A percentile compares a stretch with the other conserved stretches of the same genome.
phyloP scores from a whole-genome alignment of 2,888 invertebrate genomes.

The Drosophila ustulata region DNA sequence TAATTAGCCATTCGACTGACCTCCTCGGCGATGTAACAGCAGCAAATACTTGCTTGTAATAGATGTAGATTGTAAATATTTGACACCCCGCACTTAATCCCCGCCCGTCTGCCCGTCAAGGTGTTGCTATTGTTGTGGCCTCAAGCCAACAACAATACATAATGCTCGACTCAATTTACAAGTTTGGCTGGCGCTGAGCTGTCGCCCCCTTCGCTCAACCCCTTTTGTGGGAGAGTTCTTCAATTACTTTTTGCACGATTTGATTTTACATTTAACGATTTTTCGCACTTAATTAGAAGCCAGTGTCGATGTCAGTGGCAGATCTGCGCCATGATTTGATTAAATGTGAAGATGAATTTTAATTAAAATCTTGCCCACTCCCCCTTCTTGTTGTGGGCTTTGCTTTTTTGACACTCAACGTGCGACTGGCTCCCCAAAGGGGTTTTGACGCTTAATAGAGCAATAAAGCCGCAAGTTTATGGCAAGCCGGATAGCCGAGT shows the following conservation, averaged over 20 bases:
- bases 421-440: constrained; percentile 19
- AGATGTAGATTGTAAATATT: constrained; percentile 72
- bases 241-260: constrained; percentile 84
- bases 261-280: constrained; percentile 85
- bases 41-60: constrained; percentile 61
- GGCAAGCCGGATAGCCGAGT: constrained; percentile 22
- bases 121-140: constrained; percentile 60
- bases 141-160: constrained; percentile 64
- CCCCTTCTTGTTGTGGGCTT: constrained; percentile 25
- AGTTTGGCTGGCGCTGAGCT: constrained; percentile 47
- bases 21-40: constrained; percentile 40
- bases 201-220: constrained; percentile 37
- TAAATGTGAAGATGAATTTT: constrained; percentile 85
- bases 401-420: constrained; percentile 54
- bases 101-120: constrained; percentile 22
- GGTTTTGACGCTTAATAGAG: constrained; percentile 63
- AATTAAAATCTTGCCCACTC: constrained; percentile 82
- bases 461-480: constrained; percentile 80
- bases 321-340: constrained; percentile 82
- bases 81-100: constrained; percentile 67
- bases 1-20: constrained; percentile 62
- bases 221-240: constrained; percentile 37
- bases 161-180: constrained; percentile 65
- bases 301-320: constrained; percentile 78
- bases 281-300: constrained; percentile 85